A percentile compares a stretch with the other conserved stretches of the same genome.
Evolutionary conservation across 2,888 invertebrate genomes (phyloP).

Genomic region (Tenthredo notha): DNA sequence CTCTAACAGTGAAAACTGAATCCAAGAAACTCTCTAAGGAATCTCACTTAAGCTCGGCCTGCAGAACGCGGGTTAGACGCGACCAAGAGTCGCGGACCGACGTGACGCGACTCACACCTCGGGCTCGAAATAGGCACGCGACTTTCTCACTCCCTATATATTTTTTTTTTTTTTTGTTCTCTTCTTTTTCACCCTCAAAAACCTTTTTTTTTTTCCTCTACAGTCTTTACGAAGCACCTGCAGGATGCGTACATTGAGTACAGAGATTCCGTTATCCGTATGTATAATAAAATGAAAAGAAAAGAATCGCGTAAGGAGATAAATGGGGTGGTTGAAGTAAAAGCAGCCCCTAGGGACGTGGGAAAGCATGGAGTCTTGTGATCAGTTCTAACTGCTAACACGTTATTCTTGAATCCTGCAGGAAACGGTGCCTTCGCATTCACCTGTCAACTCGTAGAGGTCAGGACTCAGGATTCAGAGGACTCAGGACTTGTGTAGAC

Average conservation of each 20-base stretch:
- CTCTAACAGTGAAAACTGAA: conserved; percentile 28
- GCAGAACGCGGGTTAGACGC: conserved; percentile 12
- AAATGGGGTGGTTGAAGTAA: conserved; percentile 47
- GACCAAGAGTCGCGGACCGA: conserved; percentile 36
- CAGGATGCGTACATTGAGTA: background rate
- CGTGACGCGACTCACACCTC: conserved; percentile 53
- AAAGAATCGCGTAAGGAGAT: conserved; percentile 56
- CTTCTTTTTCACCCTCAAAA: background rate
- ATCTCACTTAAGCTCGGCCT: conserved; percentile 56
- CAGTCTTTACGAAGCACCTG: background rate
- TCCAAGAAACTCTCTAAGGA: conserved; percentile 53
- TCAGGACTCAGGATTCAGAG: background rate
- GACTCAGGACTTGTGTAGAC: background rate
- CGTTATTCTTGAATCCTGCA: conserved; percentile 52
- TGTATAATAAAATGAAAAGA: background rate
- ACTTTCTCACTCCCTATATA: conserved; percentile 8
- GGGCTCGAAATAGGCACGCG: conserved; percentile 51
- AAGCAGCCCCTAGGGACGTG: conserved; percentile 64
- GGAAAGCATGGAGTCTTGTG: conserved; percentile 62
- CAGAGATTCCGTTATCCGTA: background rate
- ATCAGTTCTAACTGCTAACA: conserved; percentile 32
- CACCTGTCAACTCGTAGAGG: conserved; percentile 74
- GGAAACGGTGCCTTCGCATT: conserved; percentile 67
- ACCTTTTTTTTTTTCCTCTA: background rate
- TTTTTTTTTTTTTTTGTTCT: background rate